phyloP scores from a whole-genome alignment of 37 sponge, comb jelly and placozoan species.

The Ianthella basta region DNA sequence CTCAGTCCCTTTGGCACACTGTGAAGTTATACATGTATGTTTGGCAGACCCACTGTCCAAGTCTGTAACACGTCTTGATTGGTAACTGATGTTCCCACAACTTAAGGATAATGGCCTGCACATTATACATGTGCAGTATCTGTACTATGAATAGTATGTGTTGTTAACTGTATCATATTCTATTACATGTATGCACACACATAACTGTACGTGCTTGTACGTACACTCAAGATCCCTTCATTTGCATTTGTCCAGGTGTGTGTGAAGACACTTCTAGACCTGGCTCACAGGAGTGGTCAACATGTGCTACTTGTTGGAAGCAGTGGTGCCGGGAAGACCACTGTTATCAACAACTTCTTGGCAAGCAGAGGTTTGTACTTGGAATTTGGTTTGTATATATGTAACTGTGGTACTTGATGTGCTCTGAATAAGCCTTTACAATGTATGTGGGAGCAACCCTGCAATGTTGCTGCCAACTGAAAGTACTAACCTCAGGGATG shows the following conservation, averaged over 20 bases:
- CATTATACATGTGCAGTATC: neutral
- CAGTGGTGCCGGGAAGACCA: constrained; percentile 61
- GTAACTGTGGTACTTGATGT: too few relatives aligned
- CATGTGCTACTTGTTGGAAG: constrained; percentile 64
- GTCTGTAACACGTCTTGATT: too few relatives aligned
- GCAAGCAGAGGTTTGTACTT: constrained; percentile 62
- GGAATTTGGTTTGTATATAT: too few relatives aligned
- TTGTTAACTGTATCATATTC: neutral
- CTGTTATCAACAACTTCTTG: constrained; percentile 59
- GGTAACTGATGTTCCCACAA: too few relatives aligned
- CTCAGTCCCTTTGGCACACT: too few relatives aligned
- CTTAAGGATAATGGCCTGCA: neutral
- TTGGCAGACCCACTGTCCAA: too few relatives aligned
- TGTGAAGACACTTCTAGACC: constrained; percentile 59
- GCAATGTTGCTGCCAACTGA: too few relatives aligned
- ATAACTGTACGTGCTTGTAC: neutral
- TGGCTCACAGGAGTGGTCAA: constrained; percentile 47
- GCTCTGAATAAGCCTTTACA: too few relatives aligned
- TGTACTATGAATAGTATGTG: neutral
- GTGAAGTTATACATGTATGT: too few relatives aligned
- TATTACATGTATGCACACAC: neutral
- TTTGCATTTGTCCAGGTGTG: constrained; percentile 39
- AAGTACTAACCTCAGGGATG: too few relatives aligned
- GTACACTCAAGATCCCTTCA: neutral
- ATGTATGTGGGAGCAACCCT: too few relatives aligned